Conservation (phyloP, 2,888 invertebrate species). For the Gasteruption jaculator region DNA sequence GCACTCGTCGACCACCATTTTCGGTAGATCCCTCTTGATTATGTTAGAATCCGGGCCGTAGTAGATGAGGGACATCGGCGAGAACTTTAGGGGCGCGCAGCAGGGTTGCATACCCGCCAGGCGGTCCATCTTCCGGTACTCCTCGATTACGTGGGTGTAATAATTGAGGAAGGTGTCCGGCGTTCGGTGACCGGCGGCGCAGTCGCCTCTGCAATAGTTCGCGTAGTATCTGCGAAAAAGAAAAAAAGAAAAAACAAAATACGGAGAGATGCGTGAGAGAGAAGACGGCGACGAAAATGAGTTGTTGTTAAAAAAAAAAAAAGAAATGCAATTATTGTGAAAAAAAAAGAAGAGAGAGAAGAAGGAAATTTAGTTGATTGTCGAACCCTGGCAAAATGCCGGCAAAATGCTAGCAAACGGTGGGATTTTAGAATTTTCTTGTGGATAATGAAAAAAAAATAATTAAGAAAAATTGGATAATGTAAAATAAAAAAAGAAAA, state of each 20-base stretch:
- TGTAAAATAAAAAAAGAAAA: too few species aligned
- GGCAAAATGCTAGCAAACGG: too few species aligned
- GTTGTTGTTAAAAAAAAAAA: not conserved
- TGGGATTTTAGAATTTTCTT: too few species aligned
- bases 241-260: not conserved
- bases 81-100: slow-evolving; percentile 88
- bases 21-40: slow-evolving; percentile 88
- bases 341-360: too few species aligned
- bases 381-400: too few species aligned
- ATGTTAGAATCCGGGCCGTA: slow-evolving; percentile 86
- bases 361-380: too few species aligned
- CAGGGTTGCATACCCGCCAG: slow-evolving; percentile 81
- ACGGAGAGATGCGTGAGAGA: too few species aligned
- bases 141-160: slow-evolving; percentile 88
- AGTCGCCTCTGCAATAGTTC: slow-evolving; percentile 90
- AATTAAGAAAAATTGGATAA: too few species aligned
- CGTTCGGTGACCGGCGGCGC: slow-evolving; percentile 70
- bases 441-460: too few species aligned
- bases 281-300: too few species aligned
- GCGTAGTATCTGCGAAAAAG: slow-evolving; percentile 66
- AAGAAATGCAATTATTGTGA: too few species aligned
- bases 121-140: slow-evolving; percentile 73
- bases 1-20: slow-evolving; percentile 95
- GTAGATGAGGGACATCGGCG: slow-evolving; percentile 88
- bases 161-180: slow-evolving; percentile 81